Evolutionary conservation across 1,140 invertebrate species (phyloP), one percentile per base, ranked within the genome.

Genomic region (Paraescarpia echinospica): DNA sequence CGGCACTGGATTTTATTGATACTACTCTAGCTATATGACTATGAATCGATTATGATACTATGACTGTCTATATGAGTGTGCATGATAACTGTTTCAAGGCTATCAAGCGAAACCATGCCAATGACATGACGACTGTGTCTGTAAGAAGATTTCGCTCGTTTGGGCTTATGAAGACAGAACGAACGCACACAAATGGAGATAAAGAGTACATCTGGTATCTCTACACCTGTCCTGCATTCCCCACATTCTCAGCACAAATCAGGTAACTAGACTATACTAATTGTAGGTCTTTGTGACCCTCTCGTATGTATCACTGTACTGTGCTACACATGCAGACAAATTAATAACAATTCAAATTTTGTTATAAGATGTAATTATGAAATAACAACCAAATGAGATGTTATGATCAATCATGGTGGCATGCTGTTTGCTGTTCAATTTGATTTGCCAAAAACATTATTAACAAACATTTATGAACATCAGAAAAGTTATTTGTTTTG

Each of bases 71-170:
- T 41, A 41, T 31, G 8, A 77, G 59, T 31, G 22, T 27, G 59
- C 22, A 41, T 5, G 4, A 41, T 34, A 34, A 18, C 14, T 35
- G 34, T 91, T 35, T 41, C 34, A 48, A 94, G 94, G 94, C 91
- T 35, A 92, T 94, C 27, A 94, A 89, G 92, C 94, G 94, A 41
- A 92, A 93, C 35, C 89, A 77, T 89, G 93, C 93, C 33, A 59
- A 89, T 48, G 92, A 93, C 35, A 94, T 93, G 14, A 91, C 93
- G 92, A 35, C 92, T 77, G 94, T 92, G n/a, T 95, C 94, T n/a
- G 94, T 95, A 0, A 92, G 94, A 91, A n/a, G 94, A 77, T 95
- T 95, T 89, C 92, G 92, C 22, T 93, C 93, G 22, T 95, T 93
- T 93, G 93, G 94, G 51, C 59, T 95, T n/a, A 90, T 95, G 27